Evolutionary conservation across 1,140 invertebrate genomes (phyloP).

Genomic region (Caligus rogercresseyi): DNA sequence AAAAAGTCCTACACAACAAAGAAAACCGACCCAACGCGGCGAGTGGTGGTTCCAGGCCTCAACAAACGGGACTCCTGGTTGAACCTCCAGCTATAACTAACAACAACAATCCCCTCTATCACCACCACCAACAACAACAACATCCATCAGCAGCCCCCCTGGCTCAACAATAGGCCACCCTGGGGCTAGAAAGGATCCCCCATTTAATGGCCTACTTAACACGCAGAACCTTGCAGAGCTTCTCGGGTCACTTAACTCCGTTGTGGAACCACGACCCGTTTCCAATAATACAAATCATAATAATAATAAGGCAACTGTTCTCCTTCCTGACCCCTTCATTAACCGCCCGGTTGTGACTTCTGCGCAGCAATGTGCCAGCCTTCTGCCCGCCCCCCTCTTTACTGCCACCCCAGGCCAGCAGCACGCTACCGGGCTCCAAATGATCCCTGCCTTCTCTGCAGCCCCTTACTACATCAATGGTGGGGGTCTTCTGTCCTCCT

Average conservation of each 20-base stretch:
- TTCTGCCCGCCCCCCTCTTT: neutral
- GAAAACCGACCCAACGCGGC: neutral
- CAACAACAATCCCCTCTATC: no score
- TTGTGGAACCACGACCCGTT: neutral
- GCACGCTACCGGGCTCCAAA: neutral
- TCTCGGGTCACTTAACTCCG: conserved; percentile 2
- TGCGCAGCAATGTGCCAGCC: no score
- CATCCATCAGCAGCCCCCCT: neutral
- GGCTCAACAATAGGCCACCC: neutral
- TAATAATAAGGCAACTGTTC: neutral
- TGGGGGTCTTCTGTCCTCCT: conserved; percentile 23
- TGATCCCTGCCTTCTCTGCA: neutral
- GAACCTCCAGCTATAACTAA: neutral
- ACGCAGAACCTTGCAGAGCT: conserved; percentile 15
- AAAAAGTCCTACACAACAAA: neutral
- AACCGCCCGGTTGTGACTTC: no score
- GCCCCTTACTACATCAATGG: no score
- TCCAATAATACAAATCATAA: neutral
- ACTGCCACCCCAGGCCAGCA: neutral
- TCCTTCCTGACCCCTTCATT: neutral
- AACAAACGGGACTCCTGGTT: conserved; percentile 1
- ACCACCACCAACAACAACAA: neutral
- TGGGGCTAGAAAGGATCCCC: neutral
- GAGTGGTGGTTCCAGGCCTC: neutral
- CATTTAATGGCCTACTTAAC: conserved; percentile 10